Conservation (phyloP, 2,797 vertebrate genomes). For the Triplophysa bombifrons region DNA sequence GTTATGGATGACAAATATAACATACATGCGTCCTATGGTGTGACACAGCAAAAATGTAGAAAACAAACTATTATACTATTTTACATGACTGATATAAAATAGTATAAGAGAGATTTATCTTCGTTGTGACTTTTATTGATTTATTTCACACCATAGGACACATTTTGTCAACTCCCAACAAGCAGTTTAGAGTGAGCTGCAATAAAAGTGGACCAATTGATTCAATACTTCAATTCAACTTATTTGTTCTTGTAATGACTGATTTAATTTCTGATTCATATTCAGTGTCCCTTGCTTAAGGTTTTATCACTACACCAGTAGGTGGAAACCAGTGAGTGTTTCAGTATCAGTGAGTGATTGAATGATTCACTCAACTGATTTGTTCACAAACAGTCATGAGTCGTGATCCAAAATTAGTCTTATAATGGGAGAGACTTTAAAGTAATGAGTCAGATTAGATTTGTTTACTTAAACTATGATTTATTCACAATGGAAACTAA, state of each 20-base stretch:
- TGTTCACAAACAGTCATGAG: background rate
- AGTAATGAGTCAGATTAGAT: too few species aligned
- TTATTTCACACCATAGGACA: too few species aligned
- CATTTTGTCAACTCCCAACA: too few species aligned
- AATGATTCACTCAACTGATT: constrained; percentile 1
- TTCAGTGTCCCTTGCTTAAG: background rate
- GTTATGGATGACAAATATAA: background rate
- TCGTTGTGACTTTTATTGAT: too few species aligned
- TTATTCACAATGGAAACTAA: background rate
- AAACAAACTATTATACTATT: too few species aligned
- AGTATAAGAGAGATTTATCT: too few species aligned
- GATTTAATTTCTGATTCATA: background rate
- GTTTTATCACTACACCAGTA: background rate
- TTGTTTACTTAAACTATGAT: too few species aligned
- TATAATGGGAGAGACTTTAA: background rate
- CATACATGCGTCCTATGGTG: too few species aligned
- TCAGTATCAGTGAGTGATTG: background rate
- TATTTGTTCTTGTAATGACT: background rate
- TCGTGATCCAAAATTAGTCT: background rate
- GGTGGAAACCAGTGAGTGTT: background rate
- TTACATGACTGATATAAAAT: too few species aligned
- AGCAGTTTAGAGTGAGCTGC: too few species aligned
- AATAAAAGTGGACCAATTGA: background rate
- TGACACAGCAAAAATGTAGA: too few species aligned
- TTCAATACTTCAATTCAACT: background rate